phyloP scores from a whole-genome alignment of 2,797 vertebrate species.

The Zenarchopterus dispar region DNA sequence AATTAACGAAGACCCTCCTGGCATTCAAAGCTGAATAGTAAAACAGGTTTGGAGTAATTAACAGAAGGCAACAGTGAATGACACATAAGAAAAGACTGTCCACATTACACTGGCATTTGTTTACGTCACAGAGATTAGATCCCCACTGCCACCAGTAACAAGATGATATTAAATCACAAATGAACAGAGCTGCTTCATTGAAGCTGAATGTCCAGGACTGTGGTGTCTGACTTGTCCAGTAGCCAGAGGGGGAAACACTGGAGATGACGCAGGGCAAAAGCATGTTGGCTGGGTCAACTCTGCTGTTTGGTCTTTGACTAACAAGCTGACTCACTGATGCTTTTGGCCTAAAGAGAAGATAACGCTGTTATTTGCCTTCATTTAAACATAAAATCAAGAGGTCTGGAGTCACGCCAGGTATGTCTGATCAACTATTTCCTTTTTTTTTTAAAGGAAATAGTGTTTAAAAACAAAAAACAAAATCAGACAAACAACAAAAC shows the following conservation, averaged over 20 bases:
- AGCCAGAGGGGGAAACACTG: conserved; percentile 55
- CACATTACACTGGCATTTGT: conserved; percentile 22
- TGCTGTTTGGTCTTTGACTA: conserved; percentile 51
- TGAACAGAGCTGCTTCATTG: conserved; percentile 40
- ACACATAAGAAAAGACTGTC: conserved; percentile 35
- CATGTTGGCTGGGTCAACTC: conserved; percentile 56
- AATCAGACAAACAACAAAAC: no score
- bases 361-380: conserved; percentile 44
- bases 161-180: conserved; percentile 43
- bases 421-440: not conserved
- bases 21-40: conserved; percentile 22
- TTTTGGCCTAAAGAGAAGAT: conserved; percentile 27
- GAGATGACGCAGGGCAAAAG: conserved; percentile 56
- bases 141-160: conserved; percentile 37
- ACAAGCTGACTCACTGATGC: conserved; percentile 53
- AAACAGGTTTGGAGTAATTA: conserved; percentile 54
- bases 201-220: conserved; percentile 28
- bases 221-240: conserved; percentile 42
- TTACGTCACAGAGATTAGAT: conserved; percentile 34
- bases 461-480: conserved; percentile 2
- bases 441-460: no score
- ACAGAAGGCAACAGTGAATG: conserved; percentile 50
- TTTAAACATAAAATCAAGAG: conserved; percentile 49
- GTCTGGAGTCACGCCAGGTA: conserved; percentile 29
- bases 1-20: conserved; percentile 36